Percentiles rank a stretch among this genome's conserved stretches.
Conservation (phyloP, 2,797 vertebrate species). For the Discoglossus pictus region DNA sequence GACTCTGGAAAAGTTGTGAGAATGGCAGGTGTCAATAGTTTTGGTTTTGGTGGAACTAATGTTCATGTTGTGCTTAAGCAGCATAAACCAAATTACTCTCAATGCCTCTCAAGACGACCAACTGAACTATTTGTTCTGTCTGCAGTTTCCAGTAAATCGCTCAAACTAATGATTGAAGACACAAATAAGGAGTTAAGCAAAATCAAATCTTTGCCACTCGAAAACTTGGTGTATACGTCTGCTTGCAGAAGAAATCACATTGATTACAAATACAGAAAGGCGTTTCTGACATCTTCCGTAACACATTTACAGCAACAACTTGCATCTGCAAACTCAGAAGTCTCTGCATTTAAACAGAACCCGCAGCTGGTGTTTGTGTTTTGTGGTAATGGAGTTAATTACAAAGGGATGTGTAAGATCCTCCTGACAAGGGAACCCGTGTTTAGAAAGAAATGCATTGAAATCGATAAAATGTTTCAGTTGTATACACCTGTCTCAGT, state of each 20-base stretch:
- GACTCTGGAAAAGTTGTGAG: constrained; percentile 63
- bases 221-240: constrained; percentile 77
- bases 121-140: constrained; percentile 75
- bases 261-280: constrained; percentile 76
- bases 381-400: constrained; percentile 78
- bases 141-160: constrained; percentile 74
- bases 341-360: constrained; percentile 51
- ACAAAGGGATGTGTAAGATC: constrained; percentile 74
- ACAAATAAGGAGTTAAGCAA: constrained; percentile 66
- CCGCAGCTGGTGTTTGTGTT: constrained; percentile 80
- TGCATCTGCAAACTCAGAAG: constrained; percentile 51
- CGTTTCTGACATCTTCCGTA: constrained; percentile 70
- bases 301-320: constrained; percentile 72
- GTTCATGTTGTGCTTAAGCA: constrained; percentile 79
- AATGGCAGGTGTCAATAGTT: constrained; percentile 83
- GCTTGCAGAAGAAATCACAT: constrained; percentile 82
- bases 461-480: constrained; percentile 74
- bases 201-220: constrained; percentile 60
- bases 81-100: constrained; percentile 55
- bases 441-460: constrained; percentile 77
- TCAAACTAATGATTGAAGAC: constrained; percentile 66
- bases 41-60: constrained; percentile 90
- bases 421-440: constrained; percentile 71
- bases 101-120: constrained; percentile 52
- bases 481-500: constrained; percentile 62